A percentile compares a stretch with the other conserved stretches of the same genome.
These are phyloP conservation scores for Cairina moschata DNA, from an alignment of 2,113 vertebrate genomes.

Conservation along the genomic window DNA sequence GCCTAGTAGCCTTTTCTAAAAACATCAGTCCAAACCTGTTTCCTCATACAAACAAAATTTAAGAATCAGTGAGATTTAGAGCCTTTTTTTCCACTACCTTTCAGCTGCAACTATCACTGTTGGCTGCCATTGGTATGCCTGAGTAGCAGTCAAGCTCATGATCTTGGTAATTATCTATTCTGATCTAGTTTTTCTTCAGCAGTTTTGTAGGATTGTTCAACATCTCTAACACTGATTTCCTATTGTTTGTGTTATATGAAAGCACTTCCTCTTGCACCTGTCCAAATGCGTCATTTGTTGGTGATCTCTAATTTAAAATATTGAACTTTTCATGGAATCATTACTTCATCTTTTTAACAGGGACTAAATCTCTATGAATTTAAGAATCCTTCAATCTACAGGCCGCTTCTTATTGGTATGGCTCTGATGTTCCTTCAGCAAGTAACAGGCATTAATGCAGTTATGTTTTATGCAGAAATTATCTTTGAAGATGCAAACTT, in stretches of 20 bases:
- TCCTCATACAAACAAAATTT: background rate
- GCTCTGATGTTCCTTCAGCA: constrained; percentile 93
- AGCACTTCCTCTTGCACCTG: background rate
- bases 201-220: background rate
- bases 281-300: background rate
- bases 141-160: background rate
- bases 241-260: background rate
- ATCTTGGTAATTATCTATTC: background rate
- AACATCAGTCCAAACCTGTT: background rate
- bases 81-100: background rate
- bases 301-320: background rate
- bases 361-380: constrained; percentile 80
- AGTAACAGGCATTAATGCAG: constrained; percentile 90
- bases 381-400: constrained; percentile 83
- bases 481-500: constrained; percentile 91
- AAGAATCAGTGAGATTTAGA: background rate
- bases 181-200: background rate
- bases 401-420: constrained; percentile 86
- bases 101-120: background rate
- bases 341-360: constrained; percentile 50
- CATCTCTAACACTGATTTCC: background rate
- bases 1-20: background rate
- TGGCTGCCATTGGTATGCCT: background rate
- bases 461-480: constrained; percentile 94
- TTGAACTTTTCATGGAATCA: background rate